These are phyloP conservation scores for Leptonema lineaticorne DNA, from an alignment of 1,140 invertebrate genomes.

Conservation along the genomic window DNA sequence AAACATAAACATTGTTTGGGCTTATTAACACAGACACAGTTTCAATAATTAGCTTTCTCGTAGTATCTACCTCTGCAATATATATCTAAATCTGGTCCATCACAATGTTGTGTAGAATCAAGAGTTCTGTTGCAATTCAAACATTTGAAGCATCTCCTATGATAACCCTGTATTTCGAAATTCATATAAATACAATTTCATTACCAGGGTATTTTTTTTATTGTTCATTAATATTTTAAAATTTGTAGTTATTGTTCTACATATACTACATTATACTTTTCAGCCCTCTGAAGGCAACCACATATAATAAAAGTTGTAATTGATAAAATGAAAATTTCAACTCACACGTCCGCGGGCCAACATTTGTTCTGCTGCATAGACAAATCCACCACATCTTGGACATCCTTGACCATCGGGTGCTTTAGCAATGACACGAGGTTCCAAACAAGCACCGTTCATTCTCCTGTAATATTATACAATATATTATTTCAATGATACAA, in stretches of 20 bases:
- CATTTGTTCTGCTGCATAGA: conserved; percentile 94
- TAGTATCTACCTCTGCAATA: conserved; percentile 84
- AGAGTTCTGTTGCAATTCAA: conserved; percentile 85
- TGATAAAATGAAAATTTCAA: conserved; percentile 36
- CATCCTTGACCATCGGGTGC: conserved; percentile 85
- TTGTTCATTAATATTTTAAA: too few relatives aligned
- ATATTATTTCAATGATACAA: neutral
- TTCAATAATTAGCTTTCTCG: conserved; percentile 20
- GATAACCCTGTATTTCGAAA: conserved; percentile 70
- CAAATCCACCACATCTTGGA: conserved; percentile 86
- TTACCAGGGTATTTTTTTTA: too few relatives aligned
- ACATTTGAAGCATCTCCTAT: conserved; percentile 89
- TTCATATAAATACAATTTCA: conserved; percentile 16
- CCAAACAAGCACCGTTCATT: conserved; percentile 62
- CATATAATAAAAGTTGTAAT: too few relatives aligned
- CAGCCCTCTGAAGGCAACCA: too few relatives aligned
- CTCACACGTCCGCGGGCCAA: conserved; percentile 84
- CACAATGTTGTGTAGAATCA: conserved; percentile 91
- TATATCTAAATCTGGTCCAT: conserved; percentile 88
- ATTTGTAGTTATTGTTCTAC: too few relatives aligned
- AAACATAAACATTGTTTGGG: conserved; percentile 12
- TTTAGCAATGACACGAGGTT: conserved; percentile 75
- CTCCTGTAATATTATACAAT: conserved; percentile 40
- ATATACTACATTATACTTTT: too few relatives aligned
- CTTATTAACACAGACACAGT: conserved; percentile 30